Conservation (phyloP, 2,888 invertebrate species). For the Mesorhabditis spiculigera region DNA sequence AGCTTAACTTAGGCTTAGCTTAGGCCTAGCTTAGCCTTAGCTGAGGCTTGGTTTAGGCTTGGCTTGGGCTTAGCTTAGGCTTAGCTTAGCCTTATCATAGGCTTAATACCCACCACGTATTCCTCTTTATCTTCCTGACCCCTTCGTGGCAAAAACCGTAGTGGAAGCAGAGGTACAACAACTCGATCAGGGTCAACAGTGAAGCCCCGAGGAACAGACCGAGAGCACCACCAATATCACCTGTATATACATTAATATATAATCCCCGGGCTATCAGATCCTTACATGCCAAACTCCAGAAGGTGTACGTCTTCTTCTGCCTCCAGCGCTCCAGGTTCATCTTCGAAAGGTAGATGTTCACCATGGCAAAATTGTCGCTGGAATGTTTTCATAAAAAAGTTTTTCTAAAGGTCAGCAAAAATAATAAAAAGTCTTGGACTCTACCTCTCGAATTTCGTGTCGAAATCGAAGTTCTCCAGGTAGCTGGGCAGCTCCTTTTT, state of each 20-base stretch:
- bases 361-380: conserved; percentile 57
- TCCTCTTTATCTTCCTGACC: conserved; percentile 20
- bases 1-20: no score
- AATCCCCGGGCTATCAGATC: not conserved
- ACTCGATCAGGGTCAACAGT: conserved; percentile 52
- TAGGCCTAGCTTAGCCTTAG: no score
- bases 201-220: conserved; percentile 55
- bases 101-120: not conserved
- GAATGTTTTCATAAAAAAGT: conserved; percentile 9
- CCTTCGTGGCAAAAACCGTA: conserved; percentile 27
- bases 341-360: conserved; percentile 55
- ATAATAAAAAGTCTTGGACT: not conserved
- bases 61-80: no score
- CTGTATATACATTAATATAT: conserved; percentile 21
- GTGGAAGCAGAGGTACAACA: conserved; percentile 45
- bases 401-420: not conserved
- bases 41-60: no score
- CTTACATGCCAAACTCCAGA: conserved; percentile 52
- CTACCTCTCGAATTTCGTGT: conserved; percentile 51
- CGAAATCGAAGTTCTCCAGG: conserved; percentile 54
- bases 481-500: conserved; percentile 54
- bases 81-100: not conserved
- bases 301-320: conserved; percentile 52
- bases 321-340: conserved; percentile 56
- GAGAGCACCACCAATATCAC: conserved; percentile 56